phyloP scores from a whole-genome alignment of 2,888 invertebrate species.

The Lepidocyrtoides sp. region DNA sequence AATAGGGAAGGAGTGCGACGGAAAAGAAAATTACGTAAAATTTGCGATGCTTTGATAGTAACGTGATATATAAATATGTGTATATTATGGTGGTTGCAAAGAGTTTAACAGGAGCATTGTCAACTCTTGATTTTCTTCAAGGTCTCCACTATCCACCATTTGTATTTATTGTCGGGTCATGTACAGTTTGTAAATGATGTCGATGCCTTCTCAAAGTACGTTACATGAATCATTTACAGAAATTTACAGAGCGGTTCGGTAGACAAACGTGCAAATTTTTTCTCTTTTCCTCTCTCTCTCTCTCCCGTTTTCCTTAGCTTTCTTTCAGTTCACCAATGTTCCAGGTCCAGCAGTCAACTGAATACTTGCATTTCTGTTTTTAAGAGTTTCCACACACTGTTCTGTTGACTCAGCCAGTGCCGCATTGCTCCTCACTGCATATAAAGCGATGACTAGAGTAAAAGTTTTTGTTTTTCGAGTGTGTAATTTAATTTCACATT shows the following conservation, averaged over 20 bases:
- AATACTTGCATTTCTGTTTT: too few relatives aligned
- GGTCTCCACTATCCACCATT: conserved; percentile 27
- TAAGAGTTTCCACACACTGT: too few relatives aligned
- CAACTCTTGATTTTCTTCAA: conserved; percentile 49
- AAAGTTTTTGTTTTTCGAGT: too few relatives aligned
- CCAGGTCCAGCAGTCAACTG: too few relatives aligned
- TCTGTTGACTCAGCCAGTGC: too few relatives aligned
- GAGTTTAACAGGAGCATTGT: not conserved
- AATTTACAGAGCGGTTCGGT: not conserved
- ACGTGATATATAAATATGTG: not conserved
- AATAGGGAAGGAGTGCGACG: not conserved
- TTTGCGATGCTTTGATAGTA: not conserved
- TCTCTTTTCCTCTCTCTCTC: not conserved
- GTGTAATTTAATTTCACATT: too few relatives aligned
- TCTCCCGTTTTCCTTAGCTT: too few relatives aligned
- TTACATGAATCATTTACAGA: conserved; percentile 1
- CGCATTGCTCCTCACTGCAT: too few relatives aligned
- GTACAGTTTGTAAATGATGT: conserved; percentile 24
- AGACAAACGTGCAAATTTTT: not conserved
- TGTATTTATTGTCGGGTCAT: not conserved
- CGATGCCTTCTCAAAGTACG: not conserved
- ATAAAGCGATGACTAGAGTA: too few relatives aligned
- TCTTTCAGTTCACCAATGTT: too few relatives aligned
- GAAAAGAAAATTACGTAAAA: not conserved
- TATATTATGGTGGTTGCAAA: not conserved